Evolutionary conservation across 2,113 vertebrate genomes (phyloP).

Genomic region (Dicaeum eximium): DNA sequence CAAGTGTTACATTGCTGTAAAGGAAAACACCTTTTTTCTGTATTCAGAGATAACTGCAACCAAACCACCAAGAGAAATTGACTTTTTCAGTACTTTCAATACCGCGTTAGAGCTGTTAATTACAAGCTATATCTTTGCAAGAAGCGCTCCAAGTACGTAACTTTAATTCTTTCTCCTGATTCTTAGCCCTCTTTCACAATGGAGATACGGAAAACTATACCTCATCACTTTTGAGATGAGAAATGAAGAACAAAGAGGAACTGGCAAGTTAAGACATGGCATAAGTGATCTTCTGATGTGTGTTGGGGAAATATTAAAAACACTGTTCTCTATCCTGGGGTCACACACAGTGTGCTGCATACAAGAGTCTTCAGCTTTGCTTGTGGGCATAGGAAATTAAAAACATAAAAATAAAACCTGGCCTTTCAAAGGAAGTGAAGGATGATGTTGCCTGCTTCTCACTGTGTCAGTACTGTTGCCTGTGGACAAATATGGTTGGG

Average conservation of each 20-base stretch:
- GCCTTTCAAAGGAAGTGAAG: background rate
- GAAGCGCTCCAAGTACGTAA: background rate
- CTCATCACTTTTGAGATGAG: background rate
- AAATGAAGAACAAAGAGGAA: background rate
- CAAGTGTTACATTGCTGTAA: background rate
- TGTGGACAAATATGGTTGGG: background rate
- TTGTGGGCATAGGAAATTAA: conserved; percentile 1
- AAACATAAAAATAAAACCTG: background rate
- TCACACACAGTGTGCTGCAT: background rate
- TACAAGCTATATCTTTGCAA: background rate
- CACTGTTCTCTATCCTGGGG: background rate
- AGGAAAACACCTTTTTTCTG: background rate
- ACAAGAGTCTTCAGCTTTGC: background rate
- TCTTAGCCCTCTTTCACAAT: background rate
- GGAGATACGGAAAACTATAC: background rate
- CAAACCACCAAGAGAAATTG: background rate
- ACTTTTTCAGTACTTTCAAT: background rate
- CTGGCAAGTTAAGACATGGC: background rate
- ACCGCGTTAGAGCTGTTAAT: background rate
- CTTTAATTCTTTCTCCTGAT: background rate
- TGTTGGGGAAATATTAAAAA: background rate
- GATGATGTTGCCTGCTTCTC: background rate
- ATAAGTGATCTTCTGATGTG: background rate
- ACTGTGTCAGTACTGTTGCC: background rate
- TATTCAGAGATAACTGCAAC: background rate